Percentiles rank a stretch among this genome's conserved stretches.
phyloP scores from a whole-genome alignment of 2,888 invertebrate species.

The Seladonia tumulorum region DNA sequence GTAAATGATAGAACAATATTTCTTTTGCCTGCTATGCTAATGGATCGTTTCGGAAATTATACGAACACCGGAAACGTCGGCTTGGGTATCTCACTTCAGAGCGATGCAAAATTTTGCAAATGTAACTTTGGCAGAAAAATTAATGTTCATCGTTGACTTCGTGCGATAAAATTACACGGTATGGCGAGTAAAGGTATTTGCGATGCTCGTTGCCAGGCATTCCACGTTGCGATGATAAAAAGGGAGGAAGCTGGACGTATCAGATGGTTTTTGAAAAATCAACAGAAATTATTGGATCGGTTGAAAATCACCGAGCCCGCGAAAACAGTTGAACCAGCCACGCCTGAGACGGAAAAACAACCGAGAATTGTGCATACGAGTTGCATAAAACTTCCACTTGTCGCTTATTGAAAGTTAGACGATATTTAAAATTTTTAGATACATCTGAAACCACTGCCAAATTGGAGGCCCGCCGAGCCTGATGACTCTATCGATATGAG shows the following conservation, averaged over 20 bases:
- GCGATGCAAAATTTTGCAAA: conserved; percentile 35
- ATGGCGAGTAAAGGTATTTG: conserved; percentile 65
- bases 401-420: neutral
- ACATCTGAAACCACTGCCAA: conserved; percentile 48
- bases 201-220: conserved; percentile 77
- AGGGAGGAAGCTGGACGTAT: conserved; percentile 74
- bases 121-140: conserved; percentile 1
- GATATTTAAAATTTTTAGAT: conserved; percentile 38
- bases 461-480: conserved; percentile 70
- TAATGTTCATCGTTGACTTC: neutral
- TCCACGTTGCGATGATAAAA: conserved; percentile 70
- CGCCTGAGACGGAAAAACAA: conserved; percentile 30
- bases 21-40: conserved; percentile 26
- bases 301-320: conserved; percentile 58
- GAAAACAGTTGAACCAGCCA: conserved; percentile 45
- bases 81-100: conserved; percentile 53
- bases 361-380: conserved; percentile 27
- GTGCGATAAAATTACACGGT: conserved; percentile 24
- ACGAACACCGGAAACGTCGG: conserved; percentile 55
- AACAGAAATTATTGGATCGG: conserved; percentile 75
- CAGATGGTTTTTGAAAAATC: conserved; percentile 79
- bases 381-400: neutral
- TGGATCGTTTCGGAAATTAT: neutral
- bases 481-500: conserved; percentile 66
- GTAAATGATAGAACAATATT: conserved; percentile 38